Evolutionary conservation across 35 echinoderm and acorn worm genomes (phyloP).

Genomic region (Ophioderma brevispina): DNA sequence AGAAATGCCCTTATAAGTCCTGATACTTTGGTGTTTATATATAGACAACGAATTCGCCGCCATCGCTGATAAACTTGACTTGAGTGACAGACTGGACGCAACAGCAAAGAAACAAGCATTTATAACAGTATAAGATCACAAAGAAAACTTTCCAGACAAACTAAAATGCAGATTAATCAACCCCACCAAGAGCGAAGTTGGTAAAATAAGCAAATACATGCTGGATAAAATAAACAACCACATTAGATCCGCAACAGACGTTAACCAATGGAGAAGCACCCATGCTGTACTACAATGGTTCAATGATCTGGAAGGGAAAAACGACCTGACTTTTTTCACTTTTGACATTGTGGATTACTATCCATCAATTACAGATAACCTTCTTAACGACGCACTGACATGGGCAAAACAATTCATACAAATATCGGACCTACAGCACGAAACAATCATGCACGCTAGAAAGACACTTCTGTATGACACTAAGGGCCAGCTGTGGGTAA

Average conservation of each 20-base stretch:
- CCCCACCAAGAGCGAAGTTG: constrained; percentile 45
- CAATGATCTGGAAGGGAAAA: not conserved
- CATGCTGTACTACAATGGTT: constrained; percentile 30
- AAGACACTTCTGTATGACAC: constrained; percentile 29
- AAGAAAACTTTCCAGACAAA: constrained; percentile 46
- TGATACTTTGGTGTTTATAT: not conserved
- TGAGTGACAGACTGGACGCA: constrained; percentile 26
- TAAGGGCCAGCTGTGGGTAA: constrained; percentile 25
- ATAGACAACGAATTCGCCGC: not conserved
- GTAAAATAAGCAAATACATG: constrained; percentile 30
- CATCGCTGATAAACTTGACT: not conserved
- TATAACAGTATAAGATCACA: constrained; percentile 43
- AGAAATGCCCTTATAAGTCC: too few relatives aligned
- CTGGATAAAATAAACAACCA: constrained; percentile 28
- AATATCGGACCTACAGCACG: not conserved
- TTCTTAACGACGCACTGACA: constrained; percentile 7
- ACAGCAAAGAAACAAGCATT: constrained; percentile 24
- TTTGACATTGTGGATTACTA: constrained; percentile 64
- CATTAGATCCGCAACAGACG: not conserved
- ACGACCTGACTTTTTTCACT: constrained; percentile 16
- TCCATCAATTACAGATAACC: constrained; percentile 30
- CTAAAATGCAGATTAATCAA: constrained; percentile 63
- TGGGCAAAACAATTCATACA: constrained; percentile 41
- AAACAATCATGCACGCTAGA: constrained; percentile 52
- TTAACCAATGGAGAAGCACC: constrained; percentile 61